Evolutionary conservation across 1,140 invertebrate genomes (phyloP).

Genomic region (Copidosoma floridanum): DNA sequence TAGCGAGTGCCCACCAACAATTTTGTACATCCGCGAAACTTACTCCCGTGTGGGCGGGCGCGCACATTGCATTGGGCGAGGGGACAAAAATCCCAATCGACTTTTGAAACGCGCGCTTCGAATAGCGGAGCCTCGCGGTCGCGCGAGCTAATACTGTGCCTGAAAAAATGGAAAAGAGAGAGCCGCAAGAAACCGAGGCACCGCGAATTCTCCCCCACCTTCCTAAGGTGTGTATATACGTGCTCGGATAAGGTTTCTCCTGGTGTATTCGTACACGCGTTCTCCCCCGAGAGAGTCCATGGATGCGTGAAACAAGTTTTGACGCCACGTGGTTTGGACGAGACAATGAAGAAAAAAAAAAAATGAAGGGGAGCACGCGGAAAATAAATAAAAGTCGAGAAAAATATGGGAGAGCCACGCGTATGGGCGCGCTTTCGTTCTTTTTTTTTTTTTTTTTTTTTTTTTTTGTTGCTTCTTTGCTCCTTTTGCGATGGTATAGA

Average conservation of each 20-base stretch:
- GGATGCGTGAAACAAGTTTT: constrained; percentile 37
- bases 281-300: background rate
- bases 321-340: constrained; percentile 11
- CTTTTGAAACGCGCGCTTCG: constrained; percentile 3
- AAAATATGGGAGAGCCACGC: constrained; percentile 4
- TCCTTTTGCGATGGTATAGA: background rate
- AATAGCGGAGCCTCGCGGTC: background rate
- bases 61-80: too few species aligned
- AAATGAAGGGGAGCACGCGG: background rate
- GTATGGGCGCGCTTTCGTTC: constrained; percentile 1
- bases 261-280: background rate
- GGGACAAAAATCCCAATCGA: constrained; percentile 9
- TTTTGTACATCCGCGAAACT: too few species aligned
- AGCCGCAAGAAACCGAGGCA: background rate
- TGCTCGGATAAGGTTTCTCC: constrained; percentile 1
- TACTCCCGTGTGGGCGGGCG: too few species aligned
- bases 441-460: too few species aligned
- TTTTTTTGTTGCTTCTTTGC: background rate
- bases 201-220: constrained; percentile 7
- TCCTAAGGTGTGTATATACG: too few species aligned
- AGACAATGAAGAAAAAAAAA: constrained; percentile 4
- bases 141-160: too few species aligned
- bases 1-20: too few species aligned
- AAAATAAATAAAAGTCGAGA: background rate
- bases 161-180: background rate